These are phyloP conservation scores for Notarius quadriscutis DNA, from an alignment of 2,113 vertebrate species.

Conservation along the genomic window DNA sequence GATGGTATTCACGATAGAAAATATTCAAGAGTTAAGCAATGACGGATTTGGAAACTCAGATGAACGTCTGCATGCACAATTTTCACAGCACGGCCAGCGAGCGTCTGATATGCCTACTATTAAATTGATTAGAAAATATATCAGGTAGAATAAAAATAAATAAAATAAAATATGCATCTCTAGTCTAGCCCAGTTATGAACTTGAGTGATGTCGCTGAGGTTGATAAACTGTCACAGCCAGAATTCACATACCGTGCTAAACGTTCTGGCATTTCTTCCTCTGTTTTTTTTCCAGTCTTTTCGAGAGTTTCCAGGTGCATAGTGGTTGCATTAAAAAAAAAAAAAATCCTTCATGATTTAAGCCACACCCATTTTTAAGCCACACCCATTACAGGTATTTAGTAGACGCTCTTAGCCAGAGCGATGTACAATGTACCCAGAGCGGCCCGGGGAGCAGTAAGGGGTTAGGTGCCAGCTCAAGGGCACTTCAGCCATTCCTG, in stretches of 20 bases:
- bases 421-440: too few relatives aligned
- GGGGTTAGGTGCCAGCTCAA: too few relatives aligned
- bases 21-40: too few relatives aligned
- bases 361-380: neutral
- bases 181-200: neutral
- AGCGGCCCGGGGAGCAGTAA: too few relatives aligned
- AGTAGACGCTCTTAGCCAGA: too few relatives aligned
- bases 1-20: too few relatives aligned
- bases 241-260: neutral
- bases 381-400: neutral
- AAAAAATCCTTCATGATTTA: neutral
- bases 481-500: too few relatives aligned
- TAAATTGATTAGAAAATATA: too few relatives aligned
- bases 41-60: too few relatives aligned
- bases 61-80: too few relatives aligned
- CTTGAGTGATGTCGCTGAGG: neutral
- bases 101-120: neutral
- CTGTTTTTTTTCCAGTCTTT: neutral
- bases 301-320: neutral
- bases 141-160: neutral
- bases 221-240: neutral
- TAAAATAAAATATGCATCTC: neutral
- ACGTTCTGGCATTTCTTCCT: neutral
- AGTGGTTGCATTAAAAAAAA: neutral
- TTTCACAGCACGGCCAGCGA: too few relatives aligned